Percentiles rank a stretch among this genome's conserved stretches.
phyloP scores from a whole-genome alignment of 2,888 invertebrate species.

The Cylloceria caligata region DNA sequence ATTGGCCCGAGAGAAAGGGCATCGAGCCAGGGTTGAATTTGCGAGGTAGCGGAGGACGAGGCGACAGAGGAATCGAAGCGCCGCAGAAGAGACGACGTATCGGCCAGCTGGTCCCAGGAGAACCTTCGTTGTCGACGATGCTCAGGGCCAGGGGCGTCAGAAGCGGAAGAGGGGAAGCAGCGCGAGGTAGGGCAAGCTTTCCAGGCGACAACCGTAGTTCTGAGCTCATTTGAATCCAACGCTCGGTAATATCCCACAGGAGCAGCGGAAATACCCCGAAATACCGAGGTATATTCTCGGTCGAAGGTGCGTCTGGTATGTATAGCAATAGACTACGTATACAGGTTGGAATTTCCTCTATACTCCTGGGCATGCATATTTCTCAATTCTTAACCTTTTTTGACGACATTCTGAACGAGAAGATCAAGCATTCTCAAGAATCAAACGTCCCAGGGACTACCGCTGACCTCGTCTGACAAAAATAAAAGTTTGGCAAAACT shows the following conservation, averaged over 20 bases:
- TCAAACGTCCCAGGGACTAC: neutral
- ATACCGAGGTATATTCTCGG: conserved; percentile 65
- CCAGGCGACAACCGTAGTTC: conserved; percentile 74
- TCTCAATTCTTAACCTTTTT: conserved; percentile 18
- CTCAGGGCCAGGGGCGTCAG: conserved; percentile 44
- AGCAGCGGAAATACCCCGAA: conserved; percentile 74
- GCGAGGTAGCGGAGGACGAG: conserved; percentile 53
- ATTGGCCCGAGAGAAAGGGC: conserved; percentile 67
- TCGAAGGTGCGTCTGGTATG: conserved; percentile 42
- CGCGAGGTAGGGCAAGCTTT: conserved; percentile 51
- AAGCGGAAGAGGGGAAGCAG: conserved; percentile 32
- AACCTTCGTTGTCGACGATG: conserved; percentile 63
- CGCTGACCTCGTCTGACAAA: neutral
- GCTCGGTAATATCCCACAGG: conserved; percentile 80
- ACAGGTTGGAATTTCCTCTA: conserved; percentile 18
- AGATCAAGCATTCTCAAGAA: conserved; percentile 20
- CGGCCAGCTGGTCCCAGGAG: conserved; percentile 74
- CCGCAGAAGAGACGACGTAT: conserved; percentile 36
- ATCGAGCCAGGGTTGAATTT: conserved; percentile 50
- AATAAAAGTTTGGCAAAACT: neutral
- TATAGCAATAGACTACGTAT: neutral
- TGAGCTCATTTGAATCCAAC: conserved; percentile 80
- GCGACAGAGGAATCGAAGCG: conserved; percentile 46
- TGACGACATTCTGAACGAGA: neutral
- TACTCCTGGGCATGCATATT: conserved; percentile 17